Conservation (phyloP, 2,797 vertebrate genomes). For the Gymnoscopelus braueri region DNA sequence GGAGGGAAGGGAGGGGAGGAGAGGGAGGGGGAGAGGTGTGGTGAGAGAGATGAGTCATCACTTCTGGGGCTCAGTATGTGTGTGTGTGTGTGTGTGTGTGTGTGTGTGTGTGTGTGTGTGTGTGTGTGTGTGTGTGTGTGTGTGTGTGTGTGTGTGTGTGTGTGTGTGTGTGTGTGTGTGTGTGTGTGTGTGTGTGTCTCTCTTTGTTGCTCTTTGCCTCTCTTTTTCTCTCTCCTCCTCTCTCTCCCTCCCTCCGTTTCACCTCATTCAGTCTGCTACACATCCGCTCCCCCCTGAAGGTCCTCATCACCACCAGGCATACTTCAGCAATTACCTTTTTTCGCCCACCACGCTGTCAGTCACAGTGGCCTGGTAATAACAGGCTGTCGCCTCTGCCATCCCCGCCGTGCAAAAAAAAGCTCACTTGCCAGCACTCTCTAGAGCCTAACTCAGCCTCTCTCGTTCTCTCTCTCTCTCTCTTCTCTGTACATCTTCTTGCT, state of each 20-base stretch:
- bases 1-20: neutral
- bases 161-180: constrained; percentile 4
- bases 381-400: constrained; percentile 58
- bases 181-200: constrained; percentile 3
- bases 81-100: constrained; percentile 9
- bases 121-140: constrained; percentile 2
- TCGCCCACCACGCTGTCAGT: constrained; percentile 75
- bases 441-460: neutral
- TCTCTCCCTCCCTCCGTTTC: constrained; percentile 1
- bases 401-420: constrained; percentile 29
- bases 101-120: constrained; percentile 3
- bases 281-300: constrained; percentile 72
- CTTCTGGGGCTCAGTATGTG: constrained; percentile 41
- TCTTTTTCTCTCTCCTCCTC: neutral
- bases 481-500: neutral
- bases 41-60: constrained; percentile 79
- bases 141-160: neutral
- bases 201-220: constrained; percentile 9
- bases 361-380: constrained; percentile 69
- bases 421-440: constrained; percentile 20
- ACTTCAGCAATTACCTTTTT: constrained; percentile 75
- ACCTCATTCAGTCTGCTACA: constrained; percentile 65
- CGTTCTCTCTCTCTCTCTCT: constrained; percentile 2
- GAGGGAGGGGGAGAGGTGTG: neutral
- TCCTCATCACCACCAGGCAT: constrained; percentile 68